These are phyloP conservation scores for mouse (Mus musculus) DNA, from an alignment of 2,113 vertebrate genomes.

Conservation along the genomic window DNA sequence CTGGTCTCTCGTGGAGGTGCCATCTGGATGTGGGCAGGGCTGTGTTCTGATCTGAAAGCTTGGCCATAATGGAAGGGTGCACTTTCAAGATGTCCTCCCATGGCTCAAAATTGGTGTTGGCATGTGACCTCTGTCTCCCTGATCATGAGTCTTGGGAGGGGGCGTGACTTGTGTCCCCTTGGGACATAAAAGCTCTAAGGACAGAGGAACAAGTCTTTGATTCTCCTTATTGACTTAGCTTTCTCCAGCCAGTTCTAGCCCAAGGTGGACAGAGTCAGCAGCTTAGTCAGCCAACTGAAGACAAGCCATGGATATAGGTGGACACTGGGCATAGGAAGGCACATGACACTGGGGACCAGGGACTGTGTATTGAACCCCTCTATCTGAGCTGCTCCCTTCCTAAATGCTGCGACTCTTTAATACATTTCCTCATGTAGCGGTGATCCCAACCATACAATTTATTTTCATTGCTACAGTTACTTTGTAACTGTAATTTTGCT, in stretches of 20 bases:
- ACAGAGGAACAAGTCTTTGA: not conserved
- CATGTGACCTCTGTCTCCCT: not conserved
- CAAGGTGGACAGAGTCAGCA: not conserved
- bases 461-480: not conserved
- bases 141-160: fast-evolving
- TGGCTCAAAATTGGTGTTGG: not conserved
- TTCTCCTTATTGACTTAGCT: not conserved
- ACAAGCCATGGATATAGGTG: not conserved
- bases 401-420: not conserved
- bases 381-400: not conserved
- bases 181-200: not conserved
- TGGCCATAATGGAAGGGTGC: not conserved
- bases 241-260: not conserved
- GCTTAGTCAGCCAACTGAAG: not conserved
- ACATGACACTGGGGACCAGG: not conserved
- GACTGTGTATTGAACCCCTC: not conserved
- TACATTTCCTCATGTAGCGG: no score
- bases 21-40: not conserved
- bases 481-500: not conserved
- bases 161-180: not conserved
- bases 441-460: not conserved
- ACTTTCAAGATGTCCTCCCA: not conserved
- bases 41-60: not conserved
- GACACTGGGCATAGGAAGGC: not conserved
- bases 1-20: not conserved